Conservation (phyloP, 2,888 invertebrate genomes). For the Mythimna ferrago region DNA sequence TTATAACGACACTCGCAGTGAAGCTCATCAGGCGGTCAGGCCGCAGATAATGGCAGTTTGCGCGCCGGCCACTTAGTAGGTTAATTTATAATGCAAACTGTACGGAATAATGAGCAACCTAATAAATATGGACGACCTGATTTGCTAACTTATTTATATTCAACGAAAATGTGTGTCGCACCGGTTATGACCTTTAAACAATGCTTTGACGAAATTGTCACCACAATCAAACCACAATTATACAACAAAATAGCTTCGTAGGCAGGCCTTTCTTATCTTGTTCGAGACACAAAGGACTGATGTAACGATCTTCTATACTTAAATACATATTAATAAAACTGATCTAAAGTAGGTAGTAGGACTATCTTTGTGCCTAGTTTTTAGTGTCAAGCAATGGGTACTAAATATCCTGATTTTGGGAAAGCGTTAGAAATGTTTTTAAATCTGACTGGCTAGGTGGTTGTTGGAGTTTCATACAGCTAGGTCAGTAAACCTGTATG, state of each 20-base stretch:
- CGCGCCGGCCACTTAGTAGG: slow-evolving; percentile 39
- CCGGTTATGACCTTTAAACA: slow-evolving; percentile 45
- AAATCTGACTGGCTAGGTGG: neutral
- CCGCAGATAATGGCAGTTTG: slow-evolving; percentile 43
- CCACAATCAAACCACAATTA: slow-evolving; percentile 14
- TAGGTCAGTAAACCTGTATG: too few relatives aligned
- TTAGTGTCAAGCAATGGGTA: neutral
- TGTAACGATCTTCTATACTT: neutral
- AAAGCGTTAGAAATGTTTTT: neutral
- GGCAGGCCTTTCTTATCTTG: neutral
- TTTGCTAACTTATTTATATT: slow-evolving; percentile 51
- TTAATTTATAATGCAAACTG: slow-evolving; percentile 57
- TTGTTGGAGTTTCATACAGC: neutral
- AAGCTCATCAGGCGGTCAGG: slow-evolving; percentile 43
- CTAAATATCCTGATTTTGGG: too few relatives aligned
- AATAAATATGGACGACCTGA: slow-evolving; percentile 58
- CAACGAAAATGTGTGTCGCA: slow-evolving; percentile 39
- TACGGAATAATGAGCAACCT: slow-evolving; percentile 52
- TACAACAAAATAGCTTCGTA: neutral
- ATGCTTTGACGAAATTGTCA: slow-evolving; percentile 34
- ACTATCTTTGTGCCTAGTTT: neutral
- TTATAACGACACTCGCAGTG: slow-evolving; percentile 45
- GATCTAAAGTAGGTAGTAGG: neutral
- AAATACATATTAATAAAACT: too few relatives aligned
- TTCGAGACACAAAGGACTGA: neutral